phyloP scores from a whole-genome alignment of 2,113 vertebrate genomes.

The Pycnonotus jocosus region DNA sequence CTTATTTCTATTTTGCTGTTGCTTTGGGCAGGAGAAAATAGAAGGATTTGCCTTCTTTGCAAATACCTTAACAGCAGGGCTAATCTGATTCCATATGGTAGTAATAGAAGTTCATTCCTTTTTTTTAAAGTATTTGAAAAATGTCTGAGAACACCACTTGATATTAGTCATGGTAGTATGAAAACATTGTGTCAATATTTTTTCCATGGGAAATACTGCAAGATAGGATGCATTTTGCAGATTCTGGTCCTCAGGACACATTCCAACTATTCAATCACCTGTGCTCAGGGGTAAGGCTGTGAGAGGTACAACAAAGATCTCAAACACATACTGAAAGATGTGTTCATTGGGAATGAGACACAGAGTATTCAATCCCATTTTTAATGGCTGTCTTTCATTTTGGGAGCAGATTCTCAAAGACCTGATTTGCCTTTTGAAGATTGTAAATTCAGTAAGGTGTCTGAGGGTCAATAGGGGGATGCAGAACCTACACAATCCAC shows the following conservation, averaged over 20 bases:
- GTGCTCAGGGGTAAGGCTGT: neutral
- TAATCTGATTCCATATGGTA: slow-evolving; percentile 8
- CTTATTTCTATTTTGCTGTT: neutral
- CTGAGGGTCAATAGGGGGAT: neutral
- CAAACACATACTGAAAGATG: neutral
- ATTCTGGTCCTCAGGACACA: neutral
- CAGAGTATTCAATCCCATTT: neutral
- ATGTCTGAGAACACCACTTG: neutral
- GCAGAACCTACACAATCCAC: neutral
- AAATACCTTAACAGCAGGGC: neutral
- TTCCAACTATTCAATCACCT: neutral
- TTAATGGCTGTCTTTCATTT: neutral
- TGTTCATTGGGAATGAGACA: neutral
- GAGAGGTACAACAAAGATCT: neutral
- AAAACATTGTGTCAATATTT: neutral
- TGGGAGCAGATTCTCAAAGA: neutral
- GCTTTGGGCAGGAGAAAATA: neutral
- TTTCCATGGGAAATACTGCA: neutral
- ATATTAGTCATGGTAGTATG: neutral
- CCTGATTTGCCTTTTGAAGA: neutral
- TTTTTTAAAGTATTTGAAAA: neutral
- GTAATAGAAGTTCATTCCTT: neutral
- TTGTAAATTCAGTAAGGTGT: neutral
- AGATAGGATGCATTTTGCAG: neutral
- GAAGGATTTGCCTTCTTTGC: neutral